Conservation (phyloP, 2,888 invertebrate species). For the Urechis unicinctus region DNA sequence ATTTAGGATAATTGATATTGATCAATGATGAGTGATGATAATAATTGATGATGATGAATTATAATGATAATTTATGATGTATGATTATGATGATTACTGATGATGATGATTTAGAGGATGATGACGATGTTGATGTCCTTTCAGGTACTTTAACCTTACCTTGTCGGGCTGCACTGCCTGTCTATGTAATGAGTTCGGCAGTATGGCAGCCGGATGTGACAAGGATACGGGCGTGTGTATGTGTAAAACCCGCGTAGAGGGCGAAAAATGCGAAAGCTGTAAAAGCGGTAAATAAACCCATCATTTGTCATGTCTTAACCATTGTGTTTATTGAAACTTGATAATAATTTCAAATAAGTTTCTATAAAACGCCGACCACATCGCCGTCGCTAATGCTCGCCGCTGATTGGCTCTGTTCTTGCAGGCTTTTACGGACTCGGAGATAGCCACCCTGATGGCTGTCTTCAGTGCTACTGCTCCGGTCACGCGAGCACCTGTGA, state of each 20-base stretch:
- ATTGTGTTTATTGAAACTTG: background rate
- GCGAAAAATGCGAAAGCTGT: conserved; percentile 26
- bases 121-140: too few relatives aligned
- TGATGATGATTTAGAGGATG: too few relatives aligned
- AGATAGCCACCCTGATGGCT: conserved; percentile 24
- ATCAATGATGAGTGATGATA: too few relatives aligned
- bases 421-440: conserved; percentile 28
- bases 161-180: conserved; percentile 25
- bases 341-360: background rate
- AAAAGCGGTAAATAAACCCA: conserved; percentile 18
- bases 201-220: conserved; percentile 20
- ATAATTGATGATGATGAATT: too few relatives aligned
- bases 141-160: conserved; percentile 25
- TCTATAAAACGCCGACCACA: too few relatives aligned
- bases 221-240: conserved; percentile 22
- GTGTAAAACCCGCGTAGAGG: conserved; percentile 21
- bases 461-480: conserved; percentile 28
- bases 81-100: too few relatives aligned
- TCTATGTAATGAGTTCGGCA: conserved; percentile 24
- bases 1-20: too few relatives aligned
- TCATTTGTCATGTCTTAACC: too few relatives aligned
- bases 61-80: too few relatives aligned
- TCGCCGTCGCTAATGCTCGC: too few relatives aligned
- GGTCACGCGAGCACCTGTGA: conserved; percentile 25
- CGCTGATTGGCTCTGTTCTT: background rate